Evolutionary conservation across 2,113 vertebrate species (phyloP), one percentile per base, ranked within the genome.

Genomic region (Neodon shergylaensis): DNA sequence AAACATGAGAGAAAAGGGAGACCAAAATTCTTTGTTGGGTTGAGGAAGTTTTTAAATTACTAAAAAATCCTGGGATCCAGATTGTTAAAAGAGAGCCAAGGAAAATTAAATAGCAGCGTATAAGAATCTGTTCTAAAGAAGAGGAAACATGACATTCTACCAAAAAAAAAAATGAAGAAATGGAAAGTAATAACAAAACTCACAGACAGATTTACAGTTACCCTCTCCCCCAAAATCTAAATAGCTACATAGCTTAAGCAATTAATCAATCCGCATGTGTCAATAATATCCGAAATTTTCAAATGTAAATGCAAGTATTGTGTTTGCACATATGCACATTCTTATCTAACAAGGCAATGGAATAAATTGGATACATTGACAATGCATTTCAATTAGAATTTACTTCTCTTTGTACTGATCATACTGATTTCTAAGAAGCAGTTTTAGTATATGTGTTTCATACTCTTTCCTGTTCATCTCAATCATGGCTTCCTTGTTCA

Each of bases 81-180:
- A 96, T 83, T 94, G 96, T 26, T 58, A 82, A 93, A 17, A 94
- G 82, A 61, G 72, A 83, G 94, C 95, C 93, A 96, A 95, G 33
- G 26, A 96, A 95, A 94, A 96, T 82, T 70, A 96, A 97, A 83
- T 96, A 95, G 88, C 90, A 92, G 77, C 70, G 90, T 95, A 93
- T 49, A 78, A 88, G 81, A 94, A 91, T 85, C 31, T 97, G 72
- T 96, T 85, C 88, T 44, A 73, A 78, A 79, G 73, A 88, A 93
- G 42, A 81, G 68, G 97, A 95, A 95, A 68, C 58, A 96, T 94
- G 91, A 85, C 76, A 88, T 77, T 96, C 79, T 77, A 91, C 31
- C 70, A 92, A 94, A 47, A 81, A 12, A 47, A 49, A 93, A 47
- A 54, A 88, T 28, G 47, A 65, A 81, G 22, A 31, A 31, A n/a